Percentiles rank a stretch among this genome's conserved stretches.
These are phyloP conservation scores for Archocentrus centrarchus DNA, from an alignment of 2,113 vertebrate species.

Conservation along the genomic window DNA sequence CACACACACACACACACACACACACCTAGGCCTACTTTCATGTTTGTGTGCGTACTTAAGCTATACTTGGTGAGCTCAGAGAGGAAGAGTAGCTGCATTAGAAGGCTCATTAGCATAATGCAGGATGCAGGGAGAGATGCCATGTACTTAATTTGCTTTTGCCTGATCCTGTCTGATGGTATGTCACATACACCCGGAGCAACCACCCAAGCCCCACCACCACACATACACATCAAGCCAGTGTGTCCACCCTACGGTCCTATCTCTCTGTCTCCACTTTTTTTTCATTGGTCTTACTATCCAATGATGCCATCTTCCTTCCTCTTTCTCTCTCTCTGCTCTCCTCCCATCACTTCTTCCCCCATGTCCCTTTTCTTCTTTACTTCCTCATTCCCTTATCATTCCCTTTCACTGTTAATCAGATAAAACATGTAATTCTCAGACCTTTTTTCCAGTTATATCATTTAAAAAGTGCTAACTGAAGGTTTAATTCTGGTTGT, in stretches of 20 bases:
- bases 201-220: slow-evolving; percentile 1
- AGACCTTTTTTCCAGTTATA: neutral
- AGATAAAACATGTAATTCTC: neutral
- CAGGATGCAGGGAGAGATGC: slow-evolving; percentile 43
- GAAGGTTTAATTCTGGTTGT: neutral
- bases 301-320: neutral
- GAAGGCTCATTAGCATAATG: slow-evolving; percentile 60
- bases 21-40: neutral
- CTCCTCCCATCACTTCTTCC: neutral
- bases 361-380: neutral
- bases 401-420: neutral
- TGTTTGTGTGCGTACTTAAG: neutral
- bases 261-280: neutral
- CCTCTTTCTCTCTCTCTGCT: neutral
- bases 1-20: neutral
- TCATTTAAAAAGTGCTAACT: neutral
- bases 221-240: neutral
- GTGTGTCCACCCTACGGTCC: slow-evolving; percentile 7
- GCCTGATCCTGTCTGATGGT: slow-evolving; percentile 53
- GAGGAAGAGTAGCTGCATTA: slow-evolving; percentile 29
- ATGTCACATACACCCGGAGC: slow-evolving; percentile 31
- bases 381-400: neutral
- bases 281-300: slow-evolving; percentile 11
- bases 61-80: slow-evolving; percentile 4
- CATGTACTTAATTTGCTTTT: slow-evolving; percentile 49